A percentile compares a stretch with the other conserved stretches of the same genome.
These are phyloP conservation scores for Zele albiditarsus DNA, from an alignment of 2,888 invertebrate genomes.

Conservation along the genomic window DNA sequence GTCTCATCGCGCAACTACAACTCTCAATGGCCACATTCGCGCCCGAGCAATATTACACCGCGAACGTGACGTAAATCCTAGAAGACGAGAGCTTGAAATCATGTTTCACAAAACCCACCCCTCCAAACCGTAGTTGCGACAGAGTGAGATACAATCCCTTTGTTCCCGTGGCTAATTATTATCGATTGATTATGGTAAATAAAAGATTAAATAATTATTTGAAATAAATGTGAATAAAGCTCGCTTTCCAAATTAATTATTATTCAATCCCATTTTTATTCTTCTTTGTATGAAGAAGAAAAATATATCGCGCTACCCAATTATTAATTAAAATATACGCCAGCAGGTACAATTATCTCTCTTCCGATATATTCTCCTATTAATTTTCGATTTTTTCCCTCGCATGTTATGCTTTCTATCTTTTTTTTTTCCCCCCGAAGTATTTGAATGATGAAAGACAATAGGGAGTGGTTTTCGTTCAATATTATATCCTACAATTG, in stretches of 20 bases:
- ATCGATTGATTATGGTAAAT: neutral
- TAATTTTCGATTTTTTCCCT: conserved; percentile 4
- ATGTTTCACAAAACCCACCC: neutral
- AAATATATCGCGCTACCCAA: neutral
- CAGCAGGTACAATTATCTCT: neutral
- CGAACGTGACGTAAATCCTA: conserved; percentile 62
- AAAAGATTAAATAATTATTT: neutral
- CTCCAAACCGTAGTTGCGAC: neutral
- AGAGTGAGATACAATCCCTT: conserved; percentile 11
- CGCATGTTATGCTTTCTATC: neutral
- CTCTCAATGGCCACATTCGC: conserved; percentile 56
- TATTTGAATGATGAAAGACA: conserved; percentile 1
- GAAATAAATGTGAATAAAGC: neutral
- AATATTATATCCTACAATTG: neutral
- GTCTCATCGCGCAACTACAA: conserved; percentile 52
- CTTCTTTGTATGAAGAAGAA: neutral
- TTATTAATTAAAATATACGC: conserved; percentile 4
- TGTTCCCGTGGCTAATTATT: conserved; percentile 22
- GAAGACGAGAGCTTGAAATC: conserved; percentile 42
- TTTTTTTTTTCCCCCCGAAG: neutral
- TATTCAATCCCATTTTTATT: neutral
- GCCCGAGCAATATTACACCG: conserved; percentile 59
- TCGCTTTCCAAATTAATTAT: neutral
- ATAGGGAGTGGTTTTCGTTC: neutral
- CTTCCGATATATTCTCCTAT: neutral